Base-by-base conservation (phyloP, 2,113 vertebrate genomes). In the Xenotilapia longispinis region DNA sequence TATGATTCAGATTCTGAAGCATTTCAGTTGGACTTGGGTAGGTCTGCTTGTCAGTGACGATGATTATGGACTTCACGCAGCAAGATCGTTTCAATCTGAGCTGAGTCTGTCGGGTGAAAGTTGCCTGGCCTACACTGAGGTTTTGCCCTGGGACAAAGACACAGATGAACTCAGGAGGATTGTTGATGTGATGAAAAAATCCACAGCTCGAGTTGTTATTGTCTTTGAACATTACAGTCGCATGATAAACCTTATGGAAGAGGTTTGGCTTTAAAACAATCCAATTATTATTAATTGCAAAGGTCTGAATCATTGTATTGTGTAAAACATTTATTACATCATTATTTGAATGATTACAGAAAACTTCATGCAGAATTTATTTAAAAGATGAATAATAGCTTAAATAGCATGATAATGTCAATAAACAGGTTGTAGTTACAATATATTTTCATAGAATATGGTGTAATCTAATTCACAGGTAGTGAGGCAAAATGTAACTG, bases 71-170 rank as follows among this genome's bases (percentile, higher is more conserved):
- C n/a, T n/a, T n/a, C n/a, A n/a, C n/a, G n/a, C n/a, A n/a, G n/a
- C n/a, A n/a, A n/a, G n/a, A n/a, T n/a, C n/a, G n/a, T n/a, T n/a
- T n/a, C n/a, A n/a, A n/a, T n/a, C n/a, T n/a, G n/a, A n/a, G n/a
- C n/a, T n/a, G n/a, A n/a, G n/a, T n/a, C n/a, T n/a, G n/a, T n/a
- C n/a, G n/a, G n/a, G n/a, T n/a, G n/a, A n/a, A n/a, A n/a, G n/a
- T n/a, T n/a, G 26, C 26, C 26, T 26, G 26, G 26, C 94, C 1
- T 96, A 94, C n/a, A 40, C 85, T 2, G 94, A 96, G 53, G 87
- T 94, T 36, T 87, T 96, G 54, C 94, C 95, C 10, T 87, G 84
- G 75, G 84, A 86, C 31, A 90, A 95, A 36, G 78, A 93, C 19
- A 49, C 11, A 10, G 49, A 2, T 10, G 90, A 94, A 81, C 53